These are phyloP conservation scores for Lepidocyrtinus sp. DNA, from an alignment of 2,888 invertebrate species.

Conservation along the genomic window DNA sequence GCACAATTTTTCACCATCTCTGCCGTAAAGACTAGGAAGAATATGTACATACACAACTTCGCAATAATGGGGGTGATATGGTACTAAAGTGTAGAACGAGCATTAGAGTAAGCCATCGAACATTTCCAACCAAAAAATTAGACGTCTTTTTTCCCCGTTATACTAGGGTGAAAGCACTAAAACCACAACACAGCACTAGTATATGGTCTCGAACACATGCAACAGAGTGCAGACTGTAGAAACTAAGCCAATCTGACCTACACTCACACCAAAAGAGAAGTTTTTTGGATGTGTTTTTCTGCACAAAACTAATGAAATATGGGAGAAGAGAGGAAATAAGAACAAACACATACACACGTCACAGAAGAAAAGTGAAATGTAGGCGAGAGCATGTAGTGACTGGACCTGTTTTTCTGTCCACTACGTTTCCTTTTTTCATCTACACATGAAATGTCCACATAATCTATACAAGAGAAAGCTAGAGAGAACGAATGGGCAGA, in stretches of 20 bases:
- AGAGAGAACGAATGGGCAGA: background rate
- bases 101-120: constrained; percentile 17
- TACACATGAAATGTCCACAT: constrained; percentile 20
- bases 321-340: constrained; percentile 7
- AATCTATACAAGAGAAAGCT: constrained; percentile 14
- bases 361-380: background rate
- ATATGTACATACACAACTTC: background rate
- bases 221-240: constrained; percentile 17
- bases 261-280: background rate
- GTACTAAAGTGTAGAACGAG: background rate
- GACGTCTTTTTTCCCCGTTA: constrained; percentile 4
- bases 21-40: constrained; percentile 12
- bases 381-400: background rate
- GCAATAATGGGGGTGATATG: background rate
- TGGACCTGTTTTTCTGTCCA: constrained; percentile 41
- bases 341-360: background rate
- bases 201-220: constrained; percentile 16
- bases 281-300: background rate
- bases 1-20: constrained; percentile 45
- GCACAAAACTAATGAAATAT: constrained; percentile 16
- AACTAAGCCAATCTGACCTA: background rate
- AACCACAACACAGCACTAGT: constrained; percentile 27
- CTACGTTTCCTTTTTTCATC: constrained; percentile 23
- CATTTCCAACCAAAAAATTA: constrained; percentile 16
- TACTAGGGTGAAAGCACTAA: background rate